These are phyloP conservation scores for Paratilapia polleni DNA, from an alignment of 2,113 vertebrate species.

Conservation along the genomic window DNA sequence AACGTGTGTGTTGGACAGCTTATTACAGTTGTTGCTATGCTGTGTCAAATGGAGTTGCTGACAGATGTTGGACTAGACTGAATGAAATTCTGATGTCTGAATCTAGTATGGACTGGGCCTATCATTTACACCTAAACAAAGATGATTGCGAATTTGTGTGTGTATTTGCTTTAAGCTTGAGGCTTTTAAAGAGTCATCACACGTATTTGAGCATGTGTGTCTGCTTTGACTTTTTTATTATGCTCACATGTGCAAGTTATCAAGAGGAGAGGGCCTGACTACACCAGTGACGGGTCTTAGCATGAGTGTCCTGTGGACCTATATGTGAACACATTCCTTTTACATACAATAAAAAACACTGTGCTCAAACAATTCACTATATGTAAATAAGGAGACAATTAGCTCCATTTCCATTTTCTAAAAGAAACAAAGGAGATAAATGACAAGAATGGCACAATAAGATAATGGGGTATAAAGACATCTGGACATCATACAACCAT, in stretches of 20 bases:
- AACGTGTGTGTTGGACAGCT: constrained; percentile 5
- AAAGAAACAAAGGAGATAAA: background rate
- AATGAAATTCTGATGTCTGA: constrained; percentile 49
- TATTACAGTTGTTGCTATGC: constrained; percentile 31
- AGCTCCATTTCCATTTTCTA: background rate
- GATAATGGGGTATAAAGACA: constrained; percentile 24
- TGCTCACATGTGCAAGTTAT: constrained; percentile 59
- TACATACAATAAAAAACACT: background rate
- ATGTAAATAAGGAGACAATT: background rate
- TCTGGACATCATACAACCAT: constrained; percentile 28
- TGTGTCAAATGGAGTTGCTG: constrained; percentile 19
- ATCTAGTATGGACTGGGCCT: constrained; percentile 19
- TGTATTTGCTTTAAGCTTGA: constrained; percentile 52
- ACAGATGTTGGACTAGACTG: constrained; percentile 50
- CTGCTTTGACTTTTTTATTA: constrained; percentile 43
- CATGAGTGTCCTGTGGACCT: background rate
- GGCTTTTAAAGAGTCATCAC: constrained; percentile 61
- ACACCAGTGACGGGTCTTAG: constrained; percentile 13
- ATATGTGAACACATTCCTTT: background rate
- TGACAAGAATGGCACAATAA: background rate
- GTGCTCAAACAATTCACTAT: background rate
- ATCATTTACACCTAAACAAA: constrained; percentile 49
- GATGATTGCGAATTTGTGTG: constrained; percentile 47
- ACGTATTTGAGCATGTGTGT: constrained; percentile 27
- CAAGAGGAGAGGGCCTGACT: constrained; percentile 18